Conservation (phyloP, 2,888 invertebrate genomes). For the Callimorpha dominula region DNA sequence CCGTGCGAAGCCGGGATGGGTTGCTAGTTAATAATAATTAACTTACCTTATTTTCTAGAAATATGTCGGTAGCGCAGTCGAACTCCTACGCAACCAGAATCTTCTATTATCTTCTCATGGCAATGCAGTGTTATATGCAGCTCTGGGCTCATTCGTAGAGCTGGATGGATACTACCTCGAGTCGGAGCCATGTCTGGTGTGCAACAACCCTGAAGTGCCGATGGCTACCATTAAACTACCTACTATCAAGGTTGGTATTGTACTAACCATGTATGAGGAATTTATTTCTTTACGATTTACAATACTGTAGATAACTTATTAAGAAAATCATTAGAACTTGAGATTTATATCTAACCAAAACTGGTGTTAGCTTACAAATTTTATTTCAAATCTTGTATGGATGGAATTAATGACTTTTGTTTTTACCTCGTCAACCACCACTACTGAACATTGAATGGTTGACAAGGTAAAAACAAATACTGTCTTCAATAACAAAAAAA, state of each 20-base stretch:
- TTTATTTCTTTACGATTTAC: neutral
- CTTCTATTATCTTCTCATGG: conserved; percentile 96
- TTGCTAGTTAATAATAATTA: neutral
- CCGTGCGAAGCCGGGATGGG: too few species aligned
- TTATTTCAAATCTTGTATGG: too few species aligned
- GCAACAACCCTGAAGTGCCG: conserved; percentile 98
- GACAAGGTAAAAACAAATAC: neutral
- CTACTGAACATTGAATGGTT: neutral
- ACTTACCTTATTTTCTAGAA: conserved; percentile 78
- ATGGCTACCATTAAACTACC: conserved; percentile 96
- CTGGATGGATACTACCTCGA: conserved; percentile 98
- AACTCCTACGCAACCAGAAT: conserved; percentile 95
- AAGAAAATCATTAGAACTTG: neutral
- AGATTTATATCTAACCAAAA: neutral
- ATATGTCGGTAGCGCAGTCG: conserved; percentile 95
- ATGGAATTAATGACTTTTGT: too few species aligned
- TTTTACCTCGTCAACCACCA: too few species aligned
- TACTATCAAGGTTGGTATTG: conserved; percentile 91
- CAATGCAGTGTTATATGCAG: conserved; percentile 97
- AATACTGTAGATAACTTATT: neutral
- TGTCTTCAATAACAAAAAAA: too few species aligned
- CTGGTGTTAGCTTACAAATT: too few species aligned
- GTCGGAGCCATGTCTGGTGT: conserved; percentile 98
- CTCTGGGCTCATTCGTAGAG: conserved; percentile 97
- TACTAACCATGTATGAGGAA: neutral